phyloP scores from a whole-genome alignment of 2,113 vertebrate species.

The Ploceus nigricollis region DNA sequence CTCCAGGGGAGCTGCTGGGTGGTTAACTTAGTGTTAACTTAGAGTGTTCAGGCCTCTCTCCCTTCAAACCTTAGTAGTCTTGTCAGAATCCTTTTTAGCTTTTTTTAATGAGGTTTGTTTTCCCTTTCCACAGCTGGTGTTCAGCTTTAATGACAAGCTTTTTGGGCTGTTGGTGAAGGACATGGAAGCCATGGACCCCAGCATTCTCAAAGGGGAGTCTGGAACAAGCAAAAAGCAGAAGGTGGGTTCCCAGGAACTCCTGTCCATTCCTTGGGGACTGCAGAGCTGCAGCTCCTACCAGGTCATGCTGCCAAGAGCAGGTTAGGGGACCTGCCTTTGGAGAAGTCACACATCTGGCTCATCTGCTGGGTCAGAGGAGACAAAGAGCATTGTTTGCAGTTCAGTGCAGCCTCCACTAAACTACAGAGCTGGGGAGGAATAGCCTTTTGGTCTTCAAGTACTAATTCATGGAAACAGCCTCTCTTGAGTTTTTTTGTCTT shows the following conservation, averaged over 20 bases:
- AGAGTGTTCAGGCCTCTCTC: neutral
- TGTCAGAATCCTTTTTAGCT: neutral
- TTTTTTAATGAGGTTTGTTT: neutral
- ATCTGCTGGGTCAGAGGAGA: neutral
- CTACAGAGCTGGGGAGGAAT: neutral
- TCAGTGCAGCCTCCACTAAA: neutral
- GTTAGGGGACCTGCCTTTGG: neutral
- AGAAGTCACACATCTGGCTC: neutral
- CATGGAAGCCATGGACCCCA: slow-evolving; percentile 94
- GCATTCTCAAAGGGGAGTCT: slow-evolving; percentile 85
- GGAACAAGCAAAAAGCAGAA: slow-evolving; percentile 82
- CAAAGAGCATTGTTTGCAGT: neutral
- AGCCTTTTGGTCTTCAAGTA: neutral
- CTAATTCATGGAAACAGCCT: neutral
- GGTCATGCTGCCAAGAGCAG: neutral
- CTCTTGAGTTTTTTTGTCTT: neutral
- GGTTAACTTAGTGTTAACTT: too few relatives aligned
- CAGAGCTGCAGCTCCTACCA: neutral
- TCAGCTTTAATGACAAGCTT: slow-evolving; percentile 89
- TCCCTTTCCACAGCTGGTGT: slow-evolving; percentile 80
- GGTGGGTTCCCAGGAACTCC: slow-evolving; percentile 64
- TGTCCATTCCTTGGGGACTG: neutral
- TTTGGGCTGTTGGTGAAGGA: slow-evolving; percentile 88
- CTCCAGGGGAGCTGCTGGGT: neutral
- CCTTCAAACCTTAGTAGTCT: neutral